A percentile compares a stretch with the other conserved stretches of the same genome.
Conservation (phyloP, 2,888 invertebrate species). For the Endomychus coccineus region DNA sequence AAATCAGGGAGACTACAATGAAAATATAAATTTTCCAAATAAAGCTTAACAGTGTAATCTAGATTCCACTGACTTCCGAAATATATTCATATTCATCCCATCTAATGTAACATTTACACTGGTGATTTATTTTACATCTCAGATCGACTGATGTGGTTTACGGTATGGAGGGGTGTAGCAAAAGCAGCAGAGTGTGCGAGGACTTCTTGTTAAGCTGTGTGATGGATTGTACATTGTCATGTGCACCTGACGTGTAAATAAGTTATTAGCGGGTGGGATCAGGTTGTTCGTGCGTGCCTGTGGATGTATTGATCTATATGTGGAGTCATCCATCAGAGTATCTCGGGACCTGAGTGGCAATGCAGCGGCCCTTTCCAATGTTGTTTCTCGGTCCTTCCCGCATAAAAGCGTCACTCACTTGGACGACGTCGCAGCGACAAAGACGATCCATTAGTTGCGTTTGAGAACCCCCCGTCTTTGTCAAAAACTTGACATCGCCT, state of each 20-base stretch:
- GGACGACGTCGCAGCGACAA: slow-evolving; percentile 19
- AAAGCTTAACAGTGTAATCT: too few relatives aligned
- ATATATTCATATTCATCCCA: too few relatives aligned
- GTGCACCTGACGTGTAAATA: slow-evolving; percentile 30
- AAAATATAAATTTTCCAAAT: too few relatives aligned
- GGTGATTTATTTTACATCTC: too few relatives aligned
- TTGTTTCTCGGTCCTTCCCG: slow-evolving; percentile 10
- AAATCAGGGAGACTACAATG: too few relatives aligned
- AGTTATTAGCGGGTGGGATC: slow-evolving; percentile 35
- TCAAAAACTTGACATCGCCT: slow-evolving; percentile 38
- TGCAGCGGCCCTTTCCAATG: slow-evolving; percentile 28
- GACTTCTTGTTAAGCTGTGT: too few relatives aligned
- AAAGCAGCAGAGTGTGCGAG: too few relatives aligned
- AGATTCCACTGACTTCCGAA: too few relatives aligned
- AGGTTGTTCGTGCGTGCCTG: slow-evolving; percentile 28
- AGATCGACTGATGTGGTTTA: too few relatives aligned
- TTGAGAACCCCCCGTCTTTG: slow-evolving; percentile 17
- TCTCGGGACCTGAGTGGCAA: slow-evolving; percentile 13
- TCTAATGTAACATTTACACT: too few relatives aligned
- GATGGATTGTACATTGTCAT: slow-evolving; percentile 6
- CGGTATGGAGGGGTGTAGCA: too few relatives aligned
- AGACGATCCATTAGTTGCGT: slow-evolving; percentile 24
- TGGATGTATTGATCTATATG: slow-evolving; percentile 41
- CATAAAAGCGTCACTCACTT: slow-evolving; percentile 10
- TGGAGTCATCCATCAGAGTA: slow-evolving; percentile 40